Base-by-base conservation (phyloP, 2,797 vertebrate species). In the Trachurus trachurus region DNA sequence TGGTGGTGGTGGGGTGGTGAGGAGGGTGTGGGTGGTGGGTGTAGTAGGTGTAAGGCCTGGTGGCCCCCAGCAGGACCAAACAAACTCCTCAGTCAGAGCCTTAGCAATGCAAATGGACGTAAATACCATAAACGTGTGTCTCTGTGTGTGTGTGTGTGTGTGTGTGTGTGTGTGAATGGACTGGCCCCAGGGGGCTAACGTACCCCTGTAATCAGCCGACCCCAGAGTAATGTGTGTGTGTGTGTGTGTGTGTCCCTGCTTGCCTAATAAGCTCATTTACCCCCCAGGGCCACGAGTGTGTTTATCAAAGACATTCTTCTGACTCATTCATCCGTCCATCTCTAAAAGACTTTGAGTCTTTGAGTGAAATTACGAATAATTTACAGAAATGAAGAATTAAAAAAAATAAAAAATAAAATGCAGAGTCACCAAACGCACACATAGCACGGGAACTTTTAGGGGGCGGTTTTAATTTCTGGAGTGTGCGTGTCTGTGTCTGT, bases 221-320 rank as follows among this genome's bases (percentile, higher is more conserved):
- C 92, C 77, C 81, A 76, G 65, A 71, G 79, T 69, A 45, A 54
- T 68, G 76, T 58, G 61, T 76, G 73, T 67, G 66, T 83, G 59
- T 56, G 76, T 64, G 85, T 83, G 76, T 78, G 79, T 79, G 82
- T 85, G 81, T 88, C 74, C 63, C 63, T 85, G 77, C 79, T 76
- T 88, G 74, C 84, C 81, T 90, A 89, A 87, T 91, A 88, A 86
- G 83, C 89, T 87, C 76, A 91, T 81, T 92, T 72, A 84, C 76
- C 91, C 82, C 81, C 66, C 37, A 60, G 78, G 86, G 76, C 73
- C 52, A 21, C 39, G 59, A 82, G 81, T 79, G 80, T 75, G 76
- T 82, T 89, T 88, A 92, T 94, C 92, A 94, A 93, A 94, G 92
- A 81, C 92, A 94, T 94, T 93, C 92, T 91, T 93, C 57, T 72